Evolutionary conservation across 1,140 invertebrate species (phyloP).

Genomic region (Kradibia gibbosae): DNA sequence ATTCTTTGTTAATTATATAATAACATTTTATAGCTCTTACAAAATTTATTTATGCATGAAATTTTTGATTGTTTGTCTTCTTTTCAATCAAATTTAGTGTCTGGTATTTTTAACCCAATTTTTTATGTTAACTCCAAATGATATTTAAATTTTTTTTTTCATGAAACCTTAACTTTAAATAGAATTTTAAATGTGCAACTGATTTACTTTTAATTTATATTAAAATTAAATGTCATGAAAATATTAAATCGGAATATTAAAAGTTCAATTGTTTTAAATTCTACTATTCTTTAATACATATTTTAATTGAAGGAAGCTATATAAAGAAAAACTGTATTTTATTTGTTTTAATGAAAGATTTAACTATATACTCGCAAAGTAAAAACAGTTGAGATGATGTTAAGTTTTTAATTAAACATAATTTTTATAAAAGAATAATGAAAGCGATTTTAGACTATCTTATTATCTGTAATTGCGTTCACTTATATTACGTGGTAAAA

Average conservation of each 20-base stretch:
- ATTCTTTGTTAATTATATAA: not conserved
- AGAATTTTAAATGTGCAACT: too few species aligned
- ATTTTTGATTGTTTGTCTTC: not conserved
- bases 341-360: not conserved
- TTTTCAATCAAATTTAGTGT: too few species aligned
- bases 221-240: not conserved
- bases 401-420: not conserved
- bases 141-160: not conserved
- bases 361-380: not conserved
- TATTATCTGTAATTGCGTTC: not conserved
- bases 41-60: not conserved
- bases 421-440: too few species aligned
- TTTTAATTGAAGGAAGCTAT: slow-evolving; percentile 8
- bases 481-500: not conserved
- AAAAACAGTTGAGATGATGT: not conserved
- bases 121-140: not conserved
- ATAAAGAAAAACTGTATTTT: not conserved
- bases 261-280: slow-evolving; percentile 1
- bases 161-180: too few species aligned
- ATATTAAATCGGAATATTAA: not conserved
- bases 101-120: not conserved
- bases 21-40: not conserved
- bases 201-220: not conserved
- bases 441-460: not conserved
- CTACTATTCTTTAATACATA: not conserved